These are phyloP conservation scores for Orthosia incerta DNA, from an alignment of 2,888 invertebrate genomes.

Conservation along the genomic window DNA sequence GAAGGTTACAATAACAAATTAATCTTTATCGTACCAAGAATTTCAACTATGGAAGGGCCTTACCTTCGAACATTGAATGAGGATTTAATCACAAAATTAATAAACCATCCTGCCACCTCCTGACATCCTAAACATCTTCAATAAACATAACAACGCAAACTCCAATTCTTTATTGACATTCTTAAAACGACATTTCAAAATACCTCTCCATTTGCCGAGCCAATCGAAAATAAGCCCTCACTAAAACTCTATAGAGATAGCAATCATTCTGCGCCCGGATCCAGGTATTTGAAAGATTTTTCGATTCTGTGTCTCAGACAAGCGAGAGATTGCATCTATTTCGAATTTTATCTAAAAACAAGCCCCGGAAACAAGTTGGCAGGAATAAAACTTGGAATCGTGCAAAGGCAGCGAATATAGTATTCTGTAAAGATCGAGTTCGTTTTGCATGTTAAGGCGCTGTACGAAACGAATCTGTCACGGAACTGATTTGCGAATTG, in stretches of 20 bases:
- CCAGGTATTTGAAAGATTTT: conserved; percentile 75
- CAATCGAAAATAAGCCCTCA: conserved; percentile 66
- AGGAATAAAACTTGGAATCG: conserved; percentile 73
- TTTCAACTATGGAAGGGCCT: conserved; percentile 7
- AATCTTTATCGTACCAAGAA: conserved; percentile 32
- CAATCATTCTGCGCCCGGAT: conserved; percentile 52
- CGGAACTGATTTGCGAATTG: conserved; percentile 58
- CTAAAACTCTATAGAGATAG: conserved; percentile 60
- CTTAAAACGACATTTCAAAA: conserved; percentile 65
- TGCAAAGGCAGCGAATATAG: conserved; percentile 67
- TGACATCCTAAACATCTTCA: conserved; percentile 57
- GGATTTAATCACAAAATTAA: conserved; percentile 58
- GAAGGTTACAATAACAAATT: conserved; percentile 24
- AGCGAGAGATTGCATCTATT: conserved; percentile 81
- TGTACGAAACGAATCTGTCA: conserved; percentile 66
- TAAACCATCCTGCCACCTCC: conserved; percentile 40
- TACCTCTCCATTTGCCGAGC: conserved; percentile 48
- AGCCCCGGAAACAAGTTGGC: conserved; percentile 73
- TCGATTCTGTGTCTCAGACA: conserved; percentile 73
- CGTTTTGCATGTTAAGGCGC: conserved; percentile 75
- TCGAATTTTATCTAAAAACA: conserved; percentile 81
- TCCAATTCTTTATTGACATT: conserved; percentile 68
- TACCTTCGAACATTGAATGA: conserved; percentile 22
- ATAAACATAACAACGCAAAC: conserved; percentile 63
- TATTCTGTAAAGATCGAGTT: conserved; percentile 63